phyloP scores from a whole-genome alignment of 1,140 invertebrate species.

The Tribolium castaneum region DNA sequence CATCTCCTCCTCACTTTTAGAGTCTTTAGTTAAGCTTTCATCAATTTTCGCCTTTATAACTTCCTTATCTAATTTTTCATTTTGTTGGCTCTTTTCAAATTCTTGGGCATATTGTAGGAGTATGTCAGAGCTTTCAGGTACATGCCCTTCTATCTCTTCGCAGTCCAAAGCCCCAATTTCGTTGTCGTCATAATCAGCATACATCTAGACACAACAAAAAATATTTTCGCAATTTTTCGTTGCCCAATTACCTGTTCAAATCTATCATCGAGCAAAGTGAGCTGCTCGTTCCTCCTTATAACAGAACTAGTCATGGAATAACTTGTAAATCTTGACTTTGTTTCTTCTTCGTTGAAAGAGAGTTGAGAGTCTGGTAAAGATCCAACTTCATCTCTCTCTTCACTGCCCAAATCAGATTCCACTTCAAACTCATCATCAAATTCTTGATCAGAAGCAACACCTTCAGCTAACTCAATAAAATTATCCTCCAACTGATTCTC shows the following conservation, averaged over 20 bases:
- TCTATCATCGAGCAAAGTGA: slow-evolving; percentile 86
- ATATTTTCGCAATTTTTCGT: background rate
- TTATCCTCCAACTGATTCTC: slow-evolving; percentile 91
- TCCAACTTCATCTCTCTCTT: slow-evolving; percentile 68
- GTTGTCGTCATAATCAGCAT: slow-evolving; percentile 87
- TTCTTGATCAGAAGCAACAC: slow-evolving; percentile 64
- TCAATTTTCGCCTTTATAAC: slow-evolving; percentile 45
- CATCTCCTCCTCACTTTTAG: slow-evolving; percentile 67
- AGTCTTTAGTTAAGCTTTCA: slow-evolving; percentile 61
- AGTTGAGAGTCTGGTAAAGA: slow-evolving; percentile 67
- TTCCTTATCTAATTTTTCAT: slow-evolving; percentile 70
- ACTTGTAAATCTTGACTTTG: slow-evolving; percentile 89
- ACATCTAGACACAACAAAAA: slow-evolving; percentile 71
- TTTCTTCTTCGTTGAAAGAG: slow-evolving; percentile 77
- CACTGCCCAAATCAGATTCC: slow-evolving; percentile 62
- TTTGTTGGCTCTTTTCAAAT: slow-evolving; percentile 70
- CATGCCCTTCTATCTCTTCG: slow-evolving; percentile 89
- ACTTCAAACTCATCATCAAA: slow-evolving; percentile 59
- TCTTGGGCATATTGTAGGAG: slow-evolving; percentile 74
- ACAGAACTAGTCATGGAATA: slow-evolving; percentile 96
- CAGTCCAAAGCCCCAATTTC: slow-evolving; percentile 90
- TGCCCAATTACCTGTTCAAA: slow-evolving; percentile 83
- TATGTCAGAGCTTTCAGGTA: slow-evolving; percentile 75
- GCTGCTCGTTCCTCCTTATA: slow-evolving; percentile 85
- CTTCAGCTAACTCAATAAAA: slow-evolving; percentile 86